Conservation (phyloP, 2,888 invertebrate species). For the Drosophila antonietae region DNA sequence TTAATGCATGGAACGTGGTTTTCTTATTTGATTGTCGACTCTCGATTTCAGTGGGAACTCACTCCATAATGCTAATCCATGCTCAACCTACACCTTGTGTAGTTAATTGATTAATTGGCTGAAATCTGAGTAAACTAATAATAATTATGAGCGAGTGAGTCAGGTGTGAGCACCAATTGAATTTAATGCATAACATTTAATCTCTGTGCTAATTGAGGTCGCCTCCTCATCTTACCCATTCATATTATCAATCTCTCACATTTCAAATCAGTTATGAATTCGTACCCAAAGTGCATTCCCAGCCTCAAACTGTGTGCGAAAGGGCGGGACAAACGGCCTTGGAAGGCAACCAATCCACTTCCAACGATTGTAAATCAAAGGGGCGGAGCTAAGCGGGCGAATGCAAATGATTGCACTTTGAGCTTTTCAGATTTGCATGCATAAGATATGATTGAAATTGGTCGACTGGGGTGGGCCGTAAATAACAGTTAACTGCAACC, state of each 20-base stretch:
- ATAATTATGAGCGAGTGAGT: neutral
- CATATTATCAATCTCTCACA: neutral
- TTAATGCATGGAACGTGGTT: neutral
- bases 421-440: slow-evolving; percentile 61
- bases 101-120: neutral
- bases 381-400: neutral
- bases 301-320: no score
- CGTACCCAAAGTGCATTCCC: neutral
- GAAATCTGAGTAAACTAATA: neutral
- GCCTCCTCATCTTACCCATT: neutral
- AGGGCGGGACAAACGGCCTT: neutral
- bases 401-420: slow-evolving; percentile 50
- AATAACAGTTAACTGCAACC: slow-evolving; percentile 7
- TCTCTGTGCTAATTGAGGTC: neutral
- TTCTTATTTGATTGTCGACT: neutral
- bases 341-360: neutral
- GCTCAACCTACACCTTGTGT: neutral
- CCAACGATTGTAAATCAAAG: neutral
- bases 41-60: neutral
- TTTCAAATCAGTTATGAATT: neutral
- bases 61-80: neutral
- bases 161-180: neutral
- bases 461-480: slow-evolving; percentile 2
- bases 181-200: neutral
- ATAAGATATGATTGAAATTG: slow-evolving; percentile 55